Evolutionary conservation across 2,888 invertebrate species (phyloP).

Genomic region (Zelleria hepariella): DNA sequence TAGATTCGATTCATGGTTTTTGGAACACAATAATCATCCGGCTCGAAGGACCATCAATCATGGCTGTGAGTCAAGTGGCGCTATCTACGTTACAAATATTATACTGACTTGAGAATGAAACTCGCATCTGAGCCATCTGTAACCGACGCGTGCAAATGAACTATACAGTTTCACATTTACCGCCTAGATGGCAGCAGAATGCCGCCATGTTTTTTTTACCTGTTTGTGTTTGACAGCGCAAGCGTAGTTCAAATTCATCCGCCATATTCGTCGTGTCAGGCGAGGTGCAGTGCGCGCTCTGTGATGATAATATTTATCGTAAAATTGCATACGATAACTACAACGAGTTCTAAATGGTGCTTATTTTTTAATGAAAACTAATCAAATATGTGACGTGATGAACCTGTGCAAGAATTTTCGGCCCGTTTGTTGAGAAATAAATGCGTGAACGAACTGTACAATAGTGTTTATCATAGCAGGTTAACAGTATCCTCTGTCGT

Average conservation of each 20-base stretch:
- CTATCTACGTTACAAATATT: too few relatives aligned
- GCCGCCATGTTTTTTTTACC: slow-evolving; percentile 40
- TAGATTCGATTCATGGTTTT: too few relatives aligned
- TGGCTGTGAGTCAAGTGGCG: too few relatives aligned
- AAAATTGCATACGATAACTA: slow-evolving; percentile 58
- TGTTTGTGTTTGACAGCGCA: slow-evolving; percentile 46
- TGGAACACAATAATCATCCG: neutral
- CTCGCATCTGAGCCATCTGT: neutral
- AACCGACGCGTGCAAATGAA: neutral
- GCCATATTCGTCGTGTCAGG: slow-evolving; percentile 71
- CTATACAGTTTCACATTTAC: neutral
- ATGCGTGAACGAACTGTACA: slow-evolving; percentile 65
- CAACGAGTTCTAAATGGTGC: slow-evolving; percentile 49
- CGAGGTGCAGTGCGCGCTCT: slow-evolving; percentile 66
- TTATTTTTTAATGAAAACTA: slow-evolving; percentile 37
- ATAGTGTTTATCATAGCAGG: slow-evolving; percentile 70
- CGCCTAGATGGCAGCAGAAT: neutral
- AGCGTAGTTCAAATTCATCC: slow-evolving; percentile 70
- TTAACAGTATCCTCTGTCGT: slow-evolving; percentile 59
- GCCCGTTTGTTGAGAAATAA: slow-evolving; percentile 56
- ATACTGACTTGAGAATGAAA: too few relatives aligned
- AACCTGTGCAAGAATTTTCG: slow-evolving; percentile 44
- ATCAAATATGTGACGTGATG: slow-evolving; percentile 55
- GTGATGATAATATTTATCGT: slow-evolving; percentile 68
- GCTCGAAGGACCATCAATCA: neutral